Evolutionary conservation across 2,113 vertebrate genomes (phyloP).

Genomic region (Scomber japonicus): DNA sequence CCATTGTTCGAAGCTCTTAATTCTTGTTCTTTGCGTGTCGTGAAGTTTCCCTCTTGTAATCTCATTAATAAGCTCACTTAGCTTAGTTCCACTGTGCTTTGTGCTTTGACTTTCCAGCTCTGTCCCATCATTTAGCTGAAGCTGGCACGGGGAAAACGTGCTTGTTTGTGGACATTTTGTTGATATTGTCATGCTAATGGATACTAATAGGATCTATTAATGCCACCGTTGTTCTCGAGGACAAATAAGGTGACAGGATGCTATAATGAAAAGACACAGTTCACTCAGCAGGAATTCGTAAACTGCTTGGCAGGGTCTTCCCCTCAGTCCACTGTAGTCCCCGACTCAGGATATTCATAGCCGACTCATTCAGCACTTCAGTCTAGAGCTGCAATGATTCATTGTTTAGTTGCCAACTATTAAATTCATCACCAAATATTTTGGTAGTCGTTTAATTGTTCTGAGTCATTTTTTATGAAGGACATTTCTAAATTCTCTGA

Average conservation of each 20-base stretch:
- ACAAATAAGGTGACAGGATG: conserved; percentile 57
- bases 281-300: conserved; percentile 52
- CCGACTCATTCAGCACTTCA: too few species aligned
- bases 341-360: too few species aligned
- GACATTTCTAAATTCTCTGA: too few species aligned
- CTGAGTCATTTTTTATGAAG: too few species aligned
- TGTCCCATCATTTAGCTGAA: conserved; percentile 58
- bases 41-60: conserved; percentile 32
- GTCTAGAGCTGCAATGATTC: too few species aligned
- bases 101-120: conserved; percentile 55
- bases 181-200: conserved; percentile 71
- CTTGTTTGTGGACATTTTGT: conserved; percentile 72
- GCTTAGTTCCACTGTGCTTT: conserved; percentile 54
- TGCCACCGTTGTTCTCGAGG: conserved; percentile 44
- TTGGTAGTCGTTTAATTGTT: too few species aligned
- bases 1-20: conserved; percentile 4
- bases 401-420: too few species aligned
- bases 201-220: conserved; percentile 65
- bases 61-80: conserved; percentile 66
- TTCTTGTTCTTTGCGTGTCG: conserved; percentile 10
- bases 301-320: conserved; percentile 42
- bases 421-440: too few species aligned
- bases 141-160: conserved; percentile 45
- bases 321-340: conserved; percentile 9
- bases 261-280: conserved; percentile 20